phyloP scores from a whole-genome alignment of 1,140 invertebrate genomes.

The Tribolium madens region DNA sequence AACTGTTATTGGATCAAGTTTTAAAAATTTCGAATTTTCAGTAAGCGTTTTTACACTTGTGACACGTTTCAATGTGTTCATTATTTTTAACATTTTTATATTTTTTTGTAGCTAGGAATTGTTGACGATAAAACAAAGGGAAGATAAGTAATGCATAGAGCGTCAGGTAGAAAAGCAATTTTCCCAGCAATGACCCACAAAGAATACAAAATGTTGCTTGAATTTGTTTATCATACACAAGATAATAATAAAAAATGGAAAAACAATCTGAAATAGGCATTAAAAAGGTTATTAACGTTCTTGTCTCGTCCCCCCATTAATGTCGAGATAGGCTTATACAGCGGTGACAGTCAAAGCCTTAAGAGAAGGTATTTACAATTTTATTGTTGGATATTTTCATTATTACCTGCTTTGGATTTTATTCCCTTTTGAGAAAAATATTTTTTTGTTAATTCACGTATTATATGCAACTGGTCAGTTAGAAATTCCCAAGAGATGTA shows the following conservation, averaged over 20 bases:
- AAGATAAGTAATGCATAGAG: not conserved
- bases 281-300: constrained; percentile 58
- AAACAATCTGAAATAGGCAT: constrained; percentile 48
- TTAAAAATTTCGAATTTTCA: no score
- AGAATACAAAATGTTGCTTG: constrained; percentile 19
- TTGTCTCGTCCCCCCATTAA: constrained; percentile 59
- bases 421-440: constrained; percentile 56
- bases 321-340: constrained; percentile 56
- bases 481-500: not conserved
- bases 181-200: not conserved
- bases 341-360: constrained; percentile 58
- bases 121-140: no score
- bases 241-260: constrained; percentile 43
- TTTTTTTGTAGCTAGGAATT: no score
- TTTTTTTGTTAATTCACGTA: constrained; percentile 50
- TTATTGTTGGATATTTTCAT: constrained; percentile 61
- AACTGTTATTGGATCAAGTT: no score
- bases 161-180: not conserved
- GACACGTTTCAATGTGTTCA: no score
- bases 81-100: no score
- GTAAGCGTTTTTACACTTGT: no score
- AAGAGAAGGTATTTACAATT: constrained; percentile 58
- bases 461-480: constrained; percentile 29
- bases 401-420: constrained; percentile 58
- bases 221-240: constrained; percentile 43